Conservation (phyloP, 2,797 vertebrate species). For the Cyclopterus lumpus region DNA sequence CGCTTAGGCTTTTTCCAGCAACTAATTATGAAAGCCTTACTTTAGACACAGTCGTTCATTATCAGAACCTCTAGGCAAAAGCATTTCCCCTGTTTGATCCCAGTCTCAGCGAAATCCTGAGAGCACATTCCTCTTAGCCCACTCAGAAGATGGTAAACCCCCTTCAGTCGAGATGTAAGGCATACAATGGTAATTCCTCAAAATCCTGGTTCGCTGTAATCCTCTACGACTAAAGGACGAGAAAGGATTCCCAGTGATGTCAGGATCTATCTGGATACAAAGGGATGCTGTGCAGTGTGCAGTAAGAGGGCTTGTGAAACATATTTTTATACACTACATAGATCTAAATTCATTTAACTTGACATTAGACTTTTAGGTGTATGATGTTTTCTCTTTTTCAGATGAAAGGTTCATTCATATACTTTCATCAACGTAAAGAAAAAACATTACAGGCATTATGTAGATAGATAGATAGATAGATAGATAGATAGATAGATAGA, state of each 20-base stretch:
- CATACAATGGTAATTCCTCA: conserved; percentile 70
- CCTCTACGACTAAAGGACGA: conserved; percentile 45
- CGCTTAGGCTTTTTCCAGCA: conserved; percentile 22
- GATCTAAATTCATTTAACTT: neutral
- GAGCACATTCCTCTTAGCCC: conserved; percentile 24
- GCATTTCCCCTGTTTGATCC: conserved; percentile 50
- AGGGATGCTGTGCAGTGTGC: neutral
- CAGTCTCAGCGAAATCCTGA: conserved; percentile 51
- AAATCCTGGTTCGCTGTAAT: conserved; percentile 66
- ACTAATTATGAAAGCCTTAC: conserved; percentile 54
- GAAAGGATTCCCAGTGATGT: conserved; percentile 46
- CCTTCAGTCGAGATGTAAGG: conserved; percentile 74
- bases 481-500: conserved; percentile 3
- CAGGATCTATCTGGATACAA: conserved; percentile 27
- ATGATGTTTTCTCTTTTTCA: neutral
- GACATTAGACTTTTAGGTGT: neutral
- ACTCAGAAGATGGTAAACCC: conserved; percentile 66
- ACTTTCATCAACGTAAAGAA: neutral
- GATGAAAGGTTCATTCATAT: neutral
- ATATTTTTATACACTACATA: neutral
- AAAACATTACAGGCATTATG: neutral
- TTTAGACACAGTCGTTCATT: conserved; percentile 48
- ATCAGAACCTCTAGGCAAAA: conserved; percentile 43
- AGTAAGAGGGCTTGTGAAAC: neutral
- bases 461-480: conserved; percentile 1